Conservation (phyloP, 23 tunicate species). For the Styela clava region DNA sequence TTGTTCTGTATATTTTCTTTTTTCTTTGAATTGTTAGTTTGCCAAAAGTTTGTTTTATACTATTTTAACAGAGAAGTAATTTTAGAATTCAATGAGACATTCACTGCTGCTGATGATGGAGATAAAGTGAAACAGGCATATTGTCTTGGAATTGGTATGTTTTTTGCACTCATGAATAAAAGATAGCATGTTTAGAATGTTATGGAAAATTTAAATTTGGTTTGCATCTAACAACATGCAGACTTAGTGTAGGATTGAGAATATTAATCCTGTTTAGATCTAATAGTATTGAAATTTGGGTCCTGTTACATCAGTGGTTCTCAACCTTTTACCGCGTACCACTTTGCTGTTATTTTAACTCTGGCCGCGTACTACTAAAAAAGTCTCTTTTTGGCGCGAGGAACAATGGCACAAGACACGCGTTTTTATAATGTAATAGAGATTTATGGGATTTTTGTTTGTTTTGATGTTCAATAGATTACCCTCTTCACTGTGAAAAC, state of each 20-base stretch:
- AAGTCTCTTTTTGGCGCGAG: too few relatives aligned
- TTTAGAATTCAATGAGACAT: slow-evolving; percentile 6
- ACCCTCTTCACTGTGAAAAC: slow-evolving; percentile 21
- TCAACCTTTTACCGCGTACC: too few relatives aligned
- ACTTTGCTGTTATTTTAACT: too few relatives aligned
- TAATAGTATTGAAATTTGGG: too few relatives aligned
- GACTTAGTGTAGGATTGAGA: background rate
- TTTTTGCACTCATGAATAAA: too few relatives aligned
- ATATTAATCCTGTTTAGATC: background rate
- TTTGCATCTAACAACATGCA: too few relatives aligned
- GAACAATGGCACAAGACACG: background rate
- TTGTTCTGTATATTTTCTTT: too few relatives aligned
- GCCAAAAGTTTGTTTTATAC: background rate
- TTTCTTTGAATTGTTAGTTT: background rate
- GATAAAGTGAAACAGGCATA: slow-evolving; percentile 1
- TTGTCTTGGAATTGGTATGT: slow-evolving; percentile 23
- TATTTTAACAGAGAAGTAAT: slow-evolving; percentile 3
- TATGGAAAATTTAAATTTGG: too few relatives aligned
- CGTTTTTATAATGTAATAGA: background rate
- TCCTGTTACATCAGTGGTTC: too few relatives aligned
- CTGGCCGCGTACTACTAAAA: too few relatives aligned
- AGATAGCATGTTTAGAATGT: too few relatives aligned
- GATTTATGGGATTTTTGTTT: too few relatives aligned
- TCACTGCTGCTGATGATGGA: background rate
- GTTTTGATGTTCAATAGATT: background rate